phyloP scores from a whole-genome alignment of 2,888 invertebrate genomes.

The Parnassius apollo region DNA sequence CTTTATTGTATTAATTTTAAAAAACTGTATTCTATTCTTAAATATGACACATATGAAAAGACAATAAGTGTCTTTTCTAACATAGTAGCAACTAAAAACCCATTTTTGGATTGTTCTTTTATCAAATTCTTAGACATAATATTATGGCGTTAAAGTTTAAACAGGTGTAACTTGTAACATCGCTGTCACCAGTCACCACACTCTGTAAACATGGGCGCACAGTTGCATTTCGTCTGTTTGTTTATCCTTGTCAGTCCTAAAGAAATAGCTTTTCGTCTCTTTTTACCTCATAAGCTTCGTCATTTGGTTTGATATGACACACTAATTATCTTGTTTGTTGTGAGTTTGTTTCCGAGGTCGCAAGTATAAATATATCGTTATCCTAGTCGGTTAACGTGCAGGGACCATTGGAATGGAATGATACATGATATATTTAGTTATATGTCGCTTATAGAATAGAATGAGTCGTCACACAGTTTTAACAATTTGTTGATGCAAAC shows the following conservation, averaged over 20 bases:
- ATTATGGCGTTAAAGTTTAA: constrained; percentile 42
- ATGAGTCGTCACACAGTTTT: no score
- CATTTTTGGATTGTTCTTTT: not conserved
- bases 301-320: constrained; percentile 36
- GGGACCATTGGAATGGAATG: not conserved
- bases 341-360: constrained; percentile 35
- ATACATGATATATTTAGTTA: no score
- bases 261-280: constrained; percentile 39
- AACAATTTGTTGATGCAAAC: no score
- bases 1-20: no score
- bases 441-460: no score
- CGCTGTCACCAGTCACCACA: constrained; percentile 43
- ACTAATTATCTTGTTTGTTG: constrained; percentile 36
- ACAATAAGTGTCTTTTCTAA: no score
- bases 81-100: constrained; percentile 12
- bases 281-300: constrained; percentile 27
- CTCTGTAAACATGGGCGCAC: constrained; percentile 44
- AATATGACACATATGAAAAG: no score
- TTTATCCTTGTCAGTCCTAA: constrained; percentile 41
- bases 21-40: no score
- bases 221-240: constrained; percentile 45
- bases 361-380: constrained; percentile 21
- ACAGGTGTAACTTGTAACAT: constrained; percentile 49
- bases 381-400: constrained; percentile 5
- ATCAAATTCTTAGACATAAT: not conserved